Percentiles rank a stretch among this genome's conserved stretches.
These are phyloP conservation scores for Ophraella communa DNA, from an alignment of 2,888 invertebrate genomes.

Conservation along the genomic window DNA sequence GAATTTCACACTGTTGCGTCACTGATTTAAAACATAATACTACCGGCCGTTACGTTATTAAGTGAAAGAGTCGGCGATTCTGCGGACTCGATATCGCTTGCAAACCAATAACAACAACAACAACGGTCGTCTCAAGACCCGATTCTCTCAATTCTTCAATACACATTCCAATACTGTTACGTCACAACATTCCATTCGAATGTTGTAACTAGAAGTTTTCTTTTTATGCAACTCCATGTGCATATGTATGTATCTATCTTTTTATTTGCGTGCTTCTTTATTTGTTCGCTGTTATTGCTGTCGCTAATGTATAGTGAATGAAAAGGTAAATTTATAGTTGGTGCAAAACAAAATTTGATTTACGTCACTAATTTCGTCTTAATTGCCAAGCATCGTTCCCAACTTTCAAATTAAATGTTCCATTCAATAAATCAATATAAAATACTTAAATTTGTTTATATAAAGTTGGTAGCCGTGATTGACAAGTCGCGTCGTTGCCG, in stretches of 20 bases:
- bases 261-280: neutral
- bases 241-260: no score
- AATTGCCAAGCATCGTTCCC: no score
- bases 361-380: no score
- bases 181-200: constrained; percentile 16
- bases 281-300: neutral
- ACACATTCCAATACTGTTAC: constrained; percentile 10
- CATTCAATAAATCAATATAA: no score
- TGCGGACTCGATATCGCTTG: neutral
- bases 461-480: no score
- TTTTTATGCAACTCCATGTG: no score
- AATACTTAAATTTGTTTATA: no score
- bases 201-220: constrained; percentile 11
- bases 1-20: no score
- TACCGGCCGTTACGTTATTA: neutral
- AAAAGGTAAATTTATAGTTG: neutral
- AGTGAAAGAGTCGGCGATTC: constrained; percentile 6
- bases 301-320: neutral
- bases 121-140: constrained; percentile 5
- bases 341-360: no score
- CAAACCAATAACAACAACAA: neutral
- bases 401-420: no score
- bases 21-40: neutral
- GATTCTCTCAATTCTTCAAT: constrained; percentile 12
- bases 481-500: no score